Conservation (phyloP, 2,797 vertebrate genomes). For the Eurystomus glaucurus region DNA sequence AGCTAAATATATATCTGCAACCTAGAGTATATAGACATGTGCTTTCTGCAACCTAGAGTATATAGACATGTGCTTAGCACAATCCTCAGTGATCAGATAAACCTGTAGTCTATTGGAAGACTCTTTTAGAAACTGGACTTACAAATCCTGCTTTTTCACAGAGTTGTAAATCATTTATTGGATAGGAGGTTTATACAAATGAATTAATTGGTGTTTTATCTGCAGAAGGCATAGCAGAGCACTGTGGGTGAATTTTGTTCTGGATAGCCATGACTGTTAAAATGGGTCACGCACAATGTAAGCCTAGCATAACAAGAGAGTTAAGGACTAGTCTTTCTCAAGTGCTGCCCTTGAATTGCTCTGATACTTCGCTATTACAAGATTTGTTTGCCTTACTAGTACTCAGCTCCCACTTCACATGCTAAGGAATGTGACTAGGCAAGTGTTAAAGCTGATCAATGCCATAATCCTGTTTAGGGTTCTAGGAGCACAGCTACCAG, state of each 20-base stretch:
- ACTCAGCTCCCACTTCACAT: not conserved
- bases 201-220: not conserved
- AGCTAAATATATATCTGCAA: not conserved
- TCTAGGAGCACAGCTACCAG: not conserved
- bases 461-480: not conserved
- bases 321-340: not conserved
- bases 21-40: not conserved
- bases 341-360: not conserved
- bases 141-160: not conserved
- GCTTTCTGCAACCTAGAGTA: not conserved
- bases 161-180: not conserved
- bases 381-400: not conserved
- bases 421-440: not conserved
- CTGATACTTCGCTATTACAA: not conserved
- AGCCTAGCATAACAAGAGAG: not conserved
- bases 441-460: not conserved
- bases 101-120: not conserved
- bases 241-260: not conserved
- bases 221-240: not conserved
- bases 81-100: not conserved
- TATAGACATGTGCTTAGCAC: not conserved
- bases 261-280: not conserved
- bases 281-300: not conserved
- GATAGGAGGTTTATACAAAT: not conserved
- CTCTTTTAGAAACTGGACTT: not conserved